A percentile compares a stretch with the other conserved stretches of the same genome.
phyloP scores from a whole-genome alignment of 2,113 vertebrate species.

The Garra rufa region DNA sequence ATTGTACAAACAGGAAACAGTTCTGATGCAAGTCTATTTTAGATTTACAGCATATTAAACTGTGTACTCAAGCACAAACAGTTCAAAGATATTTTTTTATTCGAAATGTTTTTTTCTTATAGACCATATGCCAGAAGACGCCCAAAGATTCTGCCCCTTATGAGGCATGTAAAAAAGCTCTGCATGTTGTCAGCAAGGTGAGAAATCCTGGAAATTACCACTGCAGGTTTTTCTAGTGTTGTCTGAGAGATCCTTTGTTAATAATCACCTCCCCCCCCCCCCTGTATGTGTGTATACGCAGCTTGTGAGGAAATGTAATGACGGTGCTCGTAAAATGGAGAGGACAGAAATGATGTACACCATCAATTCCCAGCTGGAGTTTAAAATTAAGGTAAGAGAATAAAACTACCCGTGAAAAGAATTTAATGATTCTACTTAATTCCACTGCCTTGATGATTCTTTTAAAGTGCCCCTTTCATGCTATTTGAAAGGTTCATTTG shows the following conservation, averaged over 20 bases:
- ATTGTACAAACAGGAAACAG: background rate
- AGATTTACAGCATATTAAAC: background rate
- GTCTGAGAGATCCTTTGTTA: background rate
- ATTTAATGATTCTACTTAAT: background rate
- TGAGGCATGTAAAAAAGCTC: slow-evolving; percentile 84
- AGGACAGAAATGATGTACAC: slow-evolving; percentile 98
- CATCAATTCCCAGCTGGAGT: slow-evolving; percentile 96
- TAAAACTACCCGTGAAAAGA: background rate
- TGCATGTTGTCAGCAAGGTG: slow-evolving; percentile 96
- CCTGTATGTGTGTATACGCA: slow-evolving; percentile 62
- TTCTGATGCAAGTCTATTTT: background rate
- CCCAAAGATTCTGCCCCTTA: slow-evolving; percentile 85
- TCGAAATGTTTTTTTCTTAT: slow-evolving; percentile 54
- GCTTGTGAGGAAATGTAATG: slow-evolving; percentile 95
- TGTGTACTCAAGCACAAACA: background rate
- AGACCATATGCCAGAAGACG: slow-evolving; percentile 98
- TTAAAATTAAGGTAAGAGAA: slow-evolving; percentile 92
- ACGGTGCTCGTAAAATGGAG: slow-evolving; percentile 96
- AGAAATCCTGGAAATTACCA: slow-evolving; percentile 35
- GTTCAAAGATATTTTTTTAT: background rate
- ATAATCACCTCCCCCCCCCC: no score
- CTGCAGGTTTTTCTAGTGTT: background rate
- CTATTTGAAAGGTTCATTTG: no score
- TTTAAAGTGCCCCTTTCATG: background rate
- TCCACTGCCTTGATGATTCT: background rate